Base-by-base conservation (phyloP, 2,888 invertebrate genomes). In the Xestobium rufovillosum region DNA sequence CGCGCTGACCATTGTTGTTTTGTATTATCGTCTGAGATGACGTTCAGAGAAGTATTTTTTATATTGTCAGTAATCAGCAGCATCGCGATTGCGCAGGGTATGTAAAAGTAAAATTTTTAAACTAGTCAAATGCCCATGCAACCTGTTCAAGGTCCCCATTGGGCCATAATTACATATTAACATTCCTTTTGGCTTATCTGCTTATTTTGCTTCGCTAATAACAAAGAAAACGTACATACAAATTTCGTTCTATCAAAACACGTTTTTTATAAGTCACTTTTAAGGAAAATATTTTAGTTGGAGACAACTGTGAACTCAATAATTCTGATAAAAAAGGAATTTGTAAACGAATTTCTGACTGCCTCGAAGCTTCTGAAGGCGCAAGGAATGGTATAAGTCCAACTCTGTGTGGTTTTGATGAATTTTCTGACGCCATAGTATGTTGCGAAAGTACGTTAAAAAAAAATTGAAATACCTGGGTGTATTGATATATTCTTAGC, bases 401-500 rank as follows among this genome's bases (percentile, higher is more conserved):
- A n/a, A 60, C 58, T 31, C 43, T 56, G 19, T 63, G 63, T 41
- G 57, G 57, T 17, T 54, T 52, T 45, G 46, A 54, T 34, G 46
- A 56, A 34, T 43, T 49, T 17, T 51, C 48, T 6, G 51, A 39
- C 11, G 55, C 57, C 2, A 56, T 62, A 26, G 56, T 62, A 19
- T 63, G 63, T 42, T 63, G 63, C 31, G 53, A 55, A 52, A 49
- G 53, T 51, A 50, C n/a, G n/a, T n/a, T n/a, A n/a, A n/a, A n/a
- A n/a, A n/a, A n/a, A n/a, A n/a, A n/a, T n/a, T n/a, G n/a, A n/a
- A n/a, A n/a, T n/a, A n/a, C n/a, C n/a, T n/a, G n/a, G n/a, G n/a
- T n/a, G n/a, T n/a, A n/a, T n/a, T n/a, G n/a, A n/a, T n/a, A n/a
- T n/a, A n/a, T n/a, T n/a, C n/a, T n/a, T n/a, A n/a, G n/a, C n/a